Evolutionary conservation across 2,888 invertebrate species (phyloP).

Genomic region (Drosophila fungiperda): DNA sequence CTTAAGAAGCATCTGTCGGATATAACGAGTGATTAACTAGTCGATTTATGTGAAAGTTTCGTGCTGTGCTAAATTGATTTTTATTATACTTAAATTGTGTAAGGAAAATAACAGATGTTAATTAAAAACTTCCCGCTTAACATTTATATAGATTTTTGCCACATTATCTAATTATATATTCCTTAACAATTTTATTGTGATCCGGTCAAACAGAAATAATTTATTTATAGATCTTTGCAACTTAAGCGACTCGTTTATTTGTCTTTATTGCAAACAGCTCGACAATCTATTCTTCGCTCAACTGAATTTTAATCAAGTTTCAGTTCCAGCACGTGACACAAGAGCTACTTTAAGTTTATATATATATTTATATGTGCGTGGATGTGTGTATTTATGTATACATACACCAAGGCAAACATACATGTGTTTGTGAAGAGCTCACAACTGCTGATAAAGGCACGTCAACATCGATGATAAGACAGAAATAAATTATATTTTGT

Average conservation of each 20-base stretch:
- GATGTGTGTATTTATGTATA: background rate
- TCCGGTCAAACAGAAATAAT: background rate
- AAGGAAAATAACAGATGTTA: background rate
- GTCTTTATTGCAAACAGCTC: background rate
- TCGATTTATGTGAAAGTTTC: background rate
- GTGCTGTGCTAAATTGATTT: background rate
- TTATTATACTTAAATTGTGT: background rate
- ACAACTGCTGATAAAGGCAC: slow-evolving; percentile 29
- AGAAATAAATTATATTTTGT: slow-evolving; percentile 17
- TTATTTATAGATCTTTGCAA: background rate
- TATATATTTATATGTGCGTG: background rate
- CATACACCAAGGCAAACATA: background rate
- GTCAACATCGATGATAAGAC: slow-evolving; percentile 32
- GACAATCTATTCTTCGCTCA: slow-evolving; percentile 12
- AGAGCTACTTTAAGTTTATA: background rate
- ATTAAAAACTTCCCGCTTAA: background rate
- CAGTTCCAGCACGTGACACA: slow-evolving; percentile 32
- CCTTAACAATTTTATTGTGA: background rate
- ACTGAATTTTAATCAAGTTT: slow-evolving; percentile 30
- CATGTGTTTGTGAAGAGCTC: slow-evolving; percentile 20
- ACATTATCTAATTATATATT: background rate
- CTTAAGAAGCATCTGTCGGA: background rate
- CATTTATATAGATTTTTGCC: background rate
- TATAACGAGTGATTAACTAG: slow-evolving; percentile 2
- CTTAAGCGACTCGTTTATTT: background rate